These are phyloP conservation scores for Euborellia annulipes DNA, from an alignment of 1,140 invertebrate genomes.

Conservation along the genomic window DNA sequence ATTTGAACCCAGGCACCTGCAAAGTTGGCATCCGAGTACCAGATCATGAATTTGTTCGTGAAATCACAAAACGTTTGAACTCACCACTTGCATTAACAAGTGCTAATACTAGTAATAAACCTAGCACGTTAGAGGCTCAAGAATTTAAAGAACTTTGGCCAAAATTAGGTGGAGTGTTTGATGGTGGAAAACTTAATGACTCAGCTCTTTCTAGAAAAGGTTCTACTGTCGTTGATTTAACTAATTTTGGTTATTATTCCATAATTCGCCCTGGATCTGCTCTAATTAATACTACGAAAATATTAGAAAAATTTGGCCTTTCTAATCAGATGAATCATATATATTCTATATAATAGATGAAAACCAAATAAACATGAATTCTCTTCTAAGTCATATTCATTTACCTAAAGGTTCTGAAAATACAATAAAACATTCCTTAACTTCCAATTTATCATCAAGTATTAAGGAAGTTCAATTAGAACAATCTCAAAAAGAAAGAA, in stretches of 20 bases:
- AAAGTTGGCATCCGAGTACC: constrained; percentile 87
- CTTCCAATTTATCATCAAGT: constrained; percentile 49
- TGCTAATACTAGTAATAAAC: constrained; percentile 71
- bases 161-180: constrained; percentile 62
- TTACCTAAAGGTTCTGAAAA: constrained; percentile 5
- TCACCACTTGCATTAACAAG: constrained; percentile 86
- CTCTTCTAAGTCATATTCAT: constrained; percentile 6
- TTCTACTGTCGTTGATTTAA: constrained; percentile 86
- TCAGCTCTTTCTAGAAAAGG: constrained; percentile 43
- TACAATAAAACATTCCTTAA: constrained; percentile 47
- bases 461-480: constrained; percentile 58
- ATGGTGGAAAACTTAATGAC: constrained; percentile 46
- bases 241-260: constrained; percentile 44
- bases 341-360: neutral
- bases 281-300: constrained; percentile 34
- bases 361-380: constrained; percentile 4
- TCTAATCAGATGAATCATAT: neutral
- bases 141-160: constrained; percentile 78
- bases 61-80: constrained; percentile 43
- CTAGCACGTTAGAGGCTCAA: constrained; percentile 55
- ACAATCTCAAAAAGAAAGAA: constrained; percentile 23
- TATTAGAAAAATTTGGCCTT: constrained; percentile 29
- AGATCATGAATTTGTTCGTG: constrained; percentile 57
- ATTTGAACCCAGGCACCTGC: constrained; percentile 58
- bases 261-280: constrained; percentile 64